phyloP scores from a whole-genome alignment of 1,140 invertebrate species.

The Bombus affinis region DNA sequence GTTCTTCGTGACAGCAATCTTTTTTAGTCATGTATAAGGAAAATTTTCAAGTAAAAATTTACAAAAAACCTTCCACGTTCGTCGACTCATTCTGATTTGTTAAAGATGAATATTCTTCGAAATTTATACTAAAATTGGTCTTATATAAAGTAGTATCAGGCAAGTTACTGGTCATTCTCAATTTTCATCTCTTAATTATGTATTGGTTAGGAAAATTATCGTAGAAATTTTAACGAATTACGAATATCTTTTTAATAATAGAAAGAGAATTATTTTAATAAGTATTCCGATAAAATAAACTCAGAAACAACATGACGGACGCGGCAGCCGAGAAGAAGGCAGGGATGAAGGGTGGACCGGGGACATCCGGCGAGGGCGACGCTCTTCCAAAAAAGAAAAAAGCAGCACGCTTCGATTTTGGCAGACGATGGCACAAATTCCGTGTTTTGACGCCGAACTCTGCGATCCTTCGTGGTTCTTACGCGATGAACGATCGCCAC shows the following conservation, averaged over 20 bases:
- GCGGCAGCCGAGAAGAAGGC: constrained; percentile 10
- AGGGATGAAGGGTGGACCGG: neutral
- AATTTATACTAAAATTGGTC: neutral
- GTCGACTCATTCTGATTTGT: neutral
- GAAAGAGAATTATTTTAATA: neutral
- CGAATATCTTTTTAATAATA: neutral
- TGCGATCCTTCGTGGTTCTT: constrained; percentile 68
- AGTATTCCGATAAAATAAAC: neutral
- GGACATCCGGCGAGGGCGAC: constrained; percentile 47
- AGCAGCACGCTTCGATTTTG: neutral
- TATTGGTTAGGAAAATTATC: constrained; percentile 3
- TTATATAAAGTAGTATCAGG: neutral
- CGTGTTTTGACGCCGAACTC: constrained; percentile 52
- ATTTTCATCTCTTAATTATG: neutral
- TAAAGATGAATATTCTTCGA: neutral
- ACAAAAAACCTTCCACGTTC: neutral
- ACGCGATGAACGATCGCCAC: constrained; percentile 64
- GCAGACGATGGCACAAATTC: constrained; percentile 71
- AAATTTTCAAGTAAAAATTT: constrained; percentile 28
- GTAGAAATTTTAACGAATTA: neutral
- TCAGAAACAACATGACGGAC: neutral
- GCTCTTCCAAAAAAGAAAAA: neutral
- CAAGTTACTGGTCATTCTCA: neutral
- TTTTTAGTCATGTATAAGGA: neutral
- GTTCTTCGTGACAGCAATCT: neutral